Evolutionary conservation across 2,113 vertebrate genomes (phyloP).

Genomic region (Syngnathus scovelli): DNA sequence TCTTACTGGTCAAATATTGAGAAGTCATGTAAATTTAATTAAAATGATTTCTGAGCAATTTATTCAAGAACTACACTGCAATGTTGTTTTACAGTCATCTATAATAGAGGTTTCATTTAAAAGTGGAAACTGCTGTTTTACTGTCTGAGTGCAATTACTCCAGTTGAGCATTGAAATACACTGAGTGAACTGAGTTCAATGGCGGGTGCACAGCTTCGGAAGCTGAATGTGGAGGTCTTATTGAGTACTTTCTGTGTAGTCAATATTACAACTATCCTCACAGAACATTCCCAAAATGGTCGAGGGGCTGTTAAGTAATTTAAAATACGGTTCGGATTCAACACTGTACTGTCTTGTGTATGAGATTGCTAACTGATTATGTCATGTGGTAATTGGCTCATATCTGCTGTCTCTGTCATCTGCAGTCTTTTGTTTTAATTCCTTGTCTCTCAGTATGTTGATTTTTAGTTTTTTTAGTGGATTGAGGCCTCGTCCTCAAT

Average conservation of each 20-base stretch:
- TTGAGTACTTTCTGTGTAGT: not conserved
- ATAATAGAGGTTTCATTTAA: constrained; percentile 2
- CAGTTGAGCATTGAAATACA: not conserved
- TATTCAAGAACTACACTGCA: not conserved
- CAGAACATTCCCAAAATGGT: not conserved
- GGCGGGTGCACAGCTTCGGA: not conserved
- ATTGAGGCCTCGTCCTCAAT: not conserved
- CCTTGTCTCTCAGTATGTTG: not conserved
- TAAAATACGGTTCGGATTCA: not conserved
- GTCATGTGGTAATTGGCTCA: not conserved
- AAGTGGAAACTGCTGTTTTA: not conserved
- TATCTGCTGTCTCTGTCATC: not conserved
- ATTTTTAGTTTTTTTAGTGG: not conserved
- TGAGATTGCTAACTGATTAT: not conserved
- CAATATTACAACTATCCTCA: not conserved
- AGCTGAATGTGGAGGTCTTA: not conserved
- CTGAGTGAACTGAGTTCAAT: not conserved
- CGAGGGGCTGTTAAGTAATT: not conserved
- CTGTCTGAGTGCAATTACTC: not conserved
- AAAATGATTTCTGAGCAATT: not conserved
- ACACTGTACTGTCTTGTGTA: not conserved
- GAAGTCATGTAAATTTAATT: constrained; percentile 11
- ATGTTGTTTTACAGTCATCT: constrained; percentile 1
- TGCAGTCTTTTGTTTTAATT: not conserved
- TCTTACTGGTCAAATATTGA: constrained; percentile 27